These are phyloP conservation scores for Zaprionus africanus DNA, from an alignment of 1,140 invertebrate genomes.

Conservation along the genomic window DNA sequence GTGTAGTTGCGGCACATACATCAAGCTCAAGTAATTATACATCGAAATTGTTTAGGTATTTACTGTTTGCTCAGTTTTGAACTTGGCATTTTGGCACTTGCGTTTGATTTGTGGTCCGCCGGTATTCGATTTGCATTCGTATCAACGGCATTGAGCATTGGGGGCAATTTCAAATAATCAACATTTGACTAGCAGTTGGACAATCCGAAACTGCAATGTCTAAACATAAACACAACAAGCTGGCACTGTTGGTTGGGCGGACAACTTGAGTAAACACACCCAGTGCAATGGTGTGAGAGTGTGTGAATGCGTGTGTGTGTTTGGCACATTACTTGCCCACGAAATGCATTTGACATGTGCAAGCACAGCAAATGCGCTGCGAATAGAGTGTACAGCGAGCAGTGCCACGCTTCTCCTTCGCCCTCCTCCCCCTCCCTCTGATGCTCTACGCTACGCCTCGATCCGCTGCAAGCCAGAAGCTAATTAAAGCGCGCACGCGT, in stretches of 20 bases:
- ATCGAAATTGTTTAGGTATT: background rate
- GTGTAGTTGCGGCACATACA: background rate
- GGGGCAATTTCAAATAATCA: constrained; percentile 48
- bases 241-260: constrained; percentile 36
- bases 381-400: background rate
- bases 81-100: constrained; percentile 67
- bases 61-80: constrained; percentile 52
- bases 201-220: constrained; percentile 49
- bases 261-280: constrained; percentile 60
- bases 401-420: background rate
- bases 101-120: constrained; percentile 49
- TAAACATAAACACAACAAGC: constrained; percentile 54
- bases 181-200: constrained; percentile 52
- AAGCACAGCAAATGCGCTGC: constrained; percentile 25
- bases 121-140: constrained; percentile 43
- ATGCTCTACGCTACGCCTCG: no score
- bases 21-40: constrained; percentile 10
- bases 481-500: constrained; percentile 76
- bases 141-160: constrained; percentile 14
- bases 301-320: constrained; percentile 17
- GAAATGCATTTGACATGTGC: constrained; percentile 63
- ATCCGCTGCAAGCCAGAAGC: constrained; percentile 32
- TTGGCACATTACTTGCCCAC: constrained; percentile 45
- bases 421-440: constrained; percentile 2
- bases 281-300: background rate